Percentiles rank a stretch among this genome's conserved stretches.
phyloP scores from a whole-genome alignment of 2,888 invertebrate species.

The Sinopyrophorus schimmeli region DNA sequence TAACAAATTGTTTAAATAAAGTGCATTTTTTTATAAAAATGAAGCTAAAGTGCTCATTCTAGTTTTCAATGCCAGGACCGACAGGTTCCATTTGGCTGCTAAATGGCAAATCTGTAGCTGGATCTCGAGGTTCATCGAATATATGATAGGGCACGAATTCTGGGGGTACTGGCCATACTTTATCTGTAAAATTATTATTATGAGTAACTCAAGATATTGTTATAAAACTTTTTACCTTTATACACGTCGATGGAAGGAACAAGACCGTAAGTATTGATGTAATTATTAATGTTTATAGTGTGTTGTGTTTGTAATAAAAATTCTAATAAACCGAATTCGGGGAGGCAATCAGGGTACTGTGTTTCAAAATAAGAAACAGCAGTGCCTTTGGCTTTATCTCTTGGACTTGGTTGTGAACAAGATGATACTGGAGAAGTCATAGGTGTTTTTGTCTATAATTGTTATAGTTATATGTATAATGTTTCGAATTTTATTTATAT shows the following conservation, averaged over 20 bases:
- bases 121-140: conserved; percentile 33
- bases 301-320: conserved; percentile 55
- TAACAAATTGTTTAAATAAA: too few species aligned
- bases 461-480: too few species aligned
- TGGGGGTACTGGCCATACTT: conserved; percentile 38
- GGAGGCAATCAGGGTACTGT: conserved; percentile 53
- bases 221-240: conserved; percentile 24
- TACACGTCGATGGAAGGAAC: conserved; percentile 50
- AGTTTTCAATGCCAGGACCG: too few species aligned
- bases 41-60: too few species aligned
- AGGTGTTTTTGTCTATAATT: background rate
- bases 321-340: conserved; percentile 58
- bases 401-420: too few species aligned
- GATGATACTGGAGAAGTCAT: background rate
- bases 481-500: too few species aligned
- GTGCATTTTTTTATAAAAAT: too few species aligned
- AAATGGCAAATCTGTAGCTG: conserved; percentile 32
- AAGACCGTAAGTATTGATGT: conserved; percentile 51
- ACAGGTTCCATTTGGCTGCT: conserved; percentile 1
- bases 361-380: background rate
- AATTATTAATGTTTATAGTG: conserved; percentile 52
- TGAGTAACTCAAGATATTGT: background rate
- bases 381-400: too few species aligned
- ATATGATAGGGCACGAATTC: conserved; percentile 39
- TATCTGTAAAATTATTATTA: conserved; percentile 28